phyloP scores from a whole-genome alignment of 2,797 vertebrate genomes.

The Danio aesculapii region DNA sequence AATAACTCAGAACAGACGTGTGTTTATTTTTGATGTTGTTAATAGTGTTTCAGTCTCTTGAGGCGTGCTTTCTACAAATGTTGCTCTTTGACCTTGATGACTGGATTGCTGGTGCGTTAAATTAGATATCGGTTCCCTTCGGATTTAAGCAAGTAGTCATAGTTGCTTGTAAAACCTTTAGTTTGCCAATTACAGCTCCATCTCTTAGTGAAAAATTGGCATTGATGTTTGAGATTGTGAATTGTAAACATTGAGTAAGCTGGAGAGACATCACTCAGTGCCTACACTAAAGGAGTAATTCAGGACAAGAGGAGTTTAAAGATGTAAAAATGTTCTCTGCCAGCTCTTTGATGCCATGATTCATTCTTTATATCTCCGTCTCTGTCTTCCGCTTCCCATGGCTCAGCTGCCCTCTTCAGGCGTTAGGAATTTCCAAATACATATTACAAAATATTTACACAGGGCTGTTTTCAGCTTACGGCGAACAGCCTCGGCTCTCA shows the following conservation, averaged over 20 bases:
- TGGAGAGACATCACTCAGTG: not conserved
- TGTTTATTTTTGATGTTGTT: conserved; percentile 43
- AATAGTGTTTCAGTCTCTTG: conserved; percentile 3
- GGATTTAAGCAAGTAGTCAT: not conserved
- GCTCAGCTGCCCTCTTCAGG: not conserved
- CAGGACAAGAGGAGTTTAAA: conserved; percentile 20
- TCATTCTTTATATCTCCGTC: conserved; percentile 12
- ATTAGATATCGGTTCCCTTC: conserved; percentile 7
- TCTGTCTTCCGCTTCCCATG: conserved; percentile 13
- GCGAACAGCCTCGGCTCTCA: conserved; percentile 15
- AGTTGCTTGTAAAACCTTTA: not conserved
- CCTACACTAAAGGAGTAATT: conserved; percentile 1
- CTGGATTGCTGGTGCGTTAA: conserved; percentile 8
- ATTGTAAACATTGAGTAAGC: not conserved
- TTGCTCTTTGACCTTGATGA: conserved; percentile 9
- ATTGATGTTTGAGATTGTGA: conserved; percentile 11
- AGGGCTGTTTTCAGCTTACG: not conserved
- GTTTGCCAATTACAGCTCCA: not conserved
- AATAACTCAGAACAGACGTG: conserved; percentile 41
- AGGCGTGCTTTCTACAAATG: not conserved
- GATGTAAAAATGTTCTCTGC: not conserved
- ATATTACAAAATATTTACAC: conserved; percentile 32
- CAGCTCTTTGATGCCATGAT: conserved; percentile 6
- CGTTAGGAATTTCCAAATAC: conserved; percentile 12
- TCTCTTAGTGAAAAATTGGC: not conserved